These are phyloP conservation scores for Lordiphosa mommai DNA, from an alignment of 1,140 invertebrate species.

Conservation along the genomic window DNA sequence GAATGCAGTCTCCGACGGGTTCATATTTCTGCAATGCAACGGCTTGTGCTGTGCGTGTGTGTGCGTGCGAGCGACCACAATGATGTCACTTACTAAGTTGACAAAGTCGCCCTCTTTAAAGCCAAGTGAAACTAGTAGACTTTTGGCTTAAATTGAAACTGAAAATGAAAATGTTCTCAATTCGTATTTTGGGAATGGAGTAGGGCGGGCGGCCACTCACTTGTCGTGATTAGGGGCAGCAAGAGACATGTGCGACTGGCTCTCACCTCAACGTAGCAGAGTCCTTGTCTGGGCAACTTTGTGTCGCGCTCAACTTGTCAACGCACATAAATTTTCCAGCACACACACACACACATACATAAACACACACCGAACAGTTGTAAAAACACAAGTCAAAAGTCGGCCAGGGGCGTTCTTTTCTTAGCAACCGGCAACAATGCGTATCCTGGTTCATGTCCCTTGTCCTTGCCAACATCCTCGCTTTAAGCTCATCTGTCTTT, in stretches of 20 bases:
- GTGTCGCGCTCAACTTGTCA: conserved; percentile 42
- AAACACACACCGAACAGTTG: conserved; percentile 30
- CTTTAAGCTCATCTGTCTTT: conserved; percentile 27
- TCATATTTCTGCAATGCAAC: conserved; percentile 9
- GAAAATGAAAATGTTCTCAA: too few relatives aligned
- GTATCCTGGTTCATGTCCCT: conserved; percentile 8
- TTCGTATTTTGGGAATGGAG: not conserved
- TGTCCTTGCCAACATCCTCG: not conserved
- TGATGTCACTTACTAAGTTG: not conserved
- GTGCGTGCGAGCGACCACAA: not conserved
- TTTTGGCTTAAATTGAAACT: too few relatives aligned
- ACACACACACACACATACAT: conserved; percentile 19
- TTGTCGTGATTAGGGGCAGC: conserved; percentile 6
- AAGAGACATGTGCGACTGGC: not conserved
- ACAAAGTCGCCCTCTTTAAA: too few relatives aligned
- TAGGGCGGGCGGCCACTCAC: not conserved
- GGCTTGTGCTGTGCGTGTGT: not conserved
- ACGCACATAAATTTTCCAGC: conserved; percentile 52
- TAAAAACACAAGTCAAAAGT: conserved; percentile 57
- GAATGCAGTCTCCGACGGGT: not conserved
- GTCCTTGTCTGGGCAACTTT: conserved; percentile 7
- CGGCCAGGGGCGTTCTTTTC: conserved; percentile 29
- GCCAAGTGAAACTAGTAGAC: too few relatives aligned
- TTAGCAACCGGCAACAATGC: conserved; percentile 34
- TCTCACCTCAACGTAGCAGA: conserved; percentile 1